Evolutionary conservation across 2,797 vertebrate species (phyloP), one percentile per base, ranked within the genome.

Genomic region (Telmatherina bonti): DNA sequence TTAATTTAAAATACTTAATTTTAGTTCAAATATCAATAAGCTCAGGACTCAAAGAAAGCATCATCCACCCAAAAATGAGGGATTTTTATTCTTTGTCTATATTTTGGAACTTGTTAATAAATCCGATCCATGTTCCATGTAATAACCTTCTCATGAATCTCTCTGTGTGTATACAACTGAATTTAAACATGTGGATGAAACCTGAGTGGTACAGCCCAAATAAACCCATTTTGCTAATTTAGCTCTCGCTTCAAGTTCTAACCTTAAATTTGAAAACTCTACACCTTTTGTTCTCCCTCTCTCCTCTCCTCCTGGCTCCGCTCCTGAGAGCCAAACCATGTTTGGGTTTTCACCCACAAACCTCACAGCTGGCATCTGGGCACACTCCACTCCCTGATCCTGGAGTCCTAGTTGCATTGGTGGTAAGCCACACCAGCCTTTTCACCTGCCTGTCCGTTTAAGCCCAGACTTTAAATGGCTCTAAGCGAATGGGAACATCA

Each of bases 401-500:
- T 59, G 74, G 67, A 79, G 68, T 62, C 77, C 78, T 65, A 75
- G 70, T 83, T 79, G 85, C 64, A 76, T 81, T 24, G 72, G 78
- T 77, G 88, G 88, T 88, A 79, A 88, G 80, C 82, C 85, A 80
- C 79, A 84, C 70, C 81, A 72, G 76, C 26, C 56, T 69, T 76
- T 84, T 90, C 87, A 90, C 89, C 91, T 91, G 84, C 83, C 65
- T 67, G 71, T 56, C 70, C 63, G 75, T 76, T 72, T 38, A 76
- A 63, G 61, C 57, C 82, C 74, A 82, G 77, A 77, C 63, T 72
- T 35, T 64, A 68, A 78, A 73, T 52, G 7, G 62, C 76, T 76
- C 80, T 74, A 72, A 84, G 85, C 70, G 75, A 88, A 76, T 71
- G 66, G 79, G 67, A 87, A 78, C 81, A 70, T 82, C 82, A 86